Evolutionary conservation across 1,140 invertebrate genomes (phyloP), one percentile per base, ranked within the genome.

Genomic region (Cherax quadricarinatus): DNA sequence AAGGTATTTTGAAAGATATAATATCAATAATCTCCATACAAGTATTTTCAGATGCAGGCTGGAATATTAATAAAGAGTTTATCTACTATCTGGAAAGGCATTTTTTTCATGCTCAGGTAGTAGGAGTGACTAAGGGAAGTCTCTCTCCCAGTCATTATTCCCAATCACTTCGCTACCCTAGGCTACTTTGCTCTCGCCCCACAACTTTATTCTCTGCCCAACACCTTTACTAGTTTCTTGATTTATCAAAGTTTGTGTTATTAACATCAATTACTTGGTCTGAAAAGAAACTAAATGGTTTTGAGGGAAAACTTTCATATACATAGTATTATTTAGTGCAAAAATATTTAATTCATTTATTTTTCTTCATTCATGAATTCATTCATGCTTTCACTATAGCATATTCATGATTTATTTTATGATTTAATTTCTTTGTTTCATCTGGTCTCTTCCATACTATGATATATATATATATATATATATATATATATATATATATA

Each of bases 221-320:
- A 75, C 70, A 30, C 70, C 70, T 75, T 75, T 18, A 75, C 3
- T 75, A 30, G 7, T 75, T 75, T 24, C 14, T 70, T 75, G 5
- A 75, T 75, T 21, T n/a, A 24, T n/a, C 9, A 30, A 57, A 18
- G 51, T 83, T 53, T 60, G 51, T 83, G 51, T 57, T 83, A 60
- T n/a, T 53, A 66, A 83, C 81, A 83, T 83, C 81, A 83, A 83
- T 51, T 83, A 60, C 81, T 83, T 83, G 51, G 21, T 57, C 51
- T 60, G 62, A 18, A 18, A 21, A 60, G 51, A n/a, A 83, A 10
- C 12, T 24, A 30, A 24, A 30, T 75, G 70, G 7, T 41, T 57
- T 41, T 41, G 30, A 41, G 30, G 30, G 30, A 41, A 41, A 41
- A 41, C 30, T 41, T 41, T 2, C 30, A 41, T 1, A 41, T 41